Conservation (phyloP, 2,797 vertebrate genomes). For the Enteromius viviparus region DNA sequence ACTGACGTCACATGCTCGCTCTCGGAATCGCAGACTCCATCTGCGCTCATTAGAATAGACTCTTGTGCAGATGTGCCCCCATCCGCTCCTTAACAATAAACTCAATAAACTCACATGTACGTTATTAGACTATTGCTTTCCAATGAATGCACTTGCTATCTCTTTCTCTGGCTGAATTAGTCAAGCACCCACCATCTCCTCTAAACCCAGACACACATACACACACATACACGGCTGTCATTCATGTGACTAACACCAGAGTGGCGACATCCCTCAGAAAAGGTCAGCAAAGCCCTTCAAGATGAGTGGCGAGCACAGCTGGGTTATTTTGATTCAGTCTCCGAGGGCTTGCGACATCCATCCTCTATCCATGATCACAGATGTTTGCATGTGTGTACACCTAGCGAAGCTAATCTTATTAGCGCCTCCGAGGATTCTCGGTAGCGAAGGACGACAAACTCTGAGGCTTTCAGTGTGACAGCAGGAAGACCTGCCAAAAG, state of each 20-base stretch:
- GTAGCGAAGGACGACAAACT: conserved; percentile 18
- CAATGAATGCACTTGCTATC: conserved; percentile 24
- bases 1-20: conserved; percentile 38
- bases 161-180: conserved; percentile 3
- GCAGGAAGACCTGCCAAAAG: conserved; percentile 39
- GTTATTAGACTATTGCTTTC: conserved; percentile 40
- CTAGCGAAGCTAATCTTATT: conserved; percentile 50
- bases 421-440: conserved; percentile 35
- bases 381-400: conserved; percentile 31
- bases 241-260: conserved; percentile 23
- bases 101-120: conserved; percentile 45
- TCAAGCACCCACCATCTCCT: background rate
- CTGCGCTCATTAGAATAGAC: conserved; percentile 50
- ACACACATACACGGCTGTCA: conserved; percentile 10
- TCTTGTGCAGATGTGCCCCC: conserved; percentile 37
- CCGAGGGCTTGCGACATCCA: conserved; percentile 24
- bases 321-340: conserved; percentile 42
- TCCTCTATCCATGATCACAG: conserved; percentile 33
- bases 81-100: conserved; percentile 39
- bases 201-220: background rate
- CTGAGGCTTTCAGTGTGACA: conserved; percentile 31
- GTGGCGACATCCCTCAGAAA: conserved; percentile 2
- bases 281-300: conserved; percentile 34
- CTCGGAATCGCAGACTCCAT: conserved; percentile 45
- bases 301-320: conserved; percentile 19